A percentile compares a stretch with the other conserved stretches of the same genome.
Conservation (phyloP, 2,113 vertebrate genomes). For the Colossoma macropomum region DNA sequence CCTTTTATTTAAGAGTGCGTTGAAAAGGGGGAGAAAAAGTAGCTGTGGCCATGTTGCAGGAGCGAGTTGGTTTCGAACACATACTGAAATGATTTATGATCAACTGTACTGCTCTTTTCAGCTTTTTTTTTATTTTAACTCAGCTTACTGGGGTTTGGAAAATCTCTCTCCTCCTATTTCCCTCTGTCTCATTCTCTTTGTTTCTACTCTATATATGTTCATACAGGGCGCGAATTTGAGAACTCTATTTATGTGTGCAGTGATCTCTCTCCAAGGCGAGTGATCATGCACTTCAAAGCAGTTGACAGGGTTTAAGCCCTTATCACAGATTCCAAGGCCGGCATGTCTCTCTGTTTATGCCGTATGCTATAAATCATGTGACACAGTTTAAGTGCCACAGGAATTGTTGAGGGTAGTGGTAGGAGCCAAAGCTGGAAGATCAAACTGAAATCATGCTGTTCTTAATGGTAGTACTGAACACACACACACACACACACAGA, state of each 20-base stretch:
- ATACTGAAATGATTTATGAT: conserved; percentile 65
- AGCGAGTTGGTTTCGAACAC: conserved; percentile 32
- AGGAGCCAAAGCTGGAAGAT: conserved; percentile 21
- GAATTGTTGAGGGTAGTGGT: conserved; percentile 25
- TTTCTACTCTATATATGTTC: conserved; percentile 44
- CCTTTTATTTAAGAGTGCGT: neutral
- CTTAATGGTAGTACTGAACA: neutral
- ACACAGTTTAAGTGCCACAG: conserved; percentile 51
- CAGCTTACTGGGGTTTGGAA: conserved; percentile 57
- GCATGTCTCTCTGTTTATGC: conserved; percentile 43
- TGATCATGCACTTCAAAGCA: conserved; percentile 39
- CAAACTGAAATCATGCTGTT: conserved; percentile 15
- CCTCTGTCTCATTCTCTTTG: conserved; percentile 19
- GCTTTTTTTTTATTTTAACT: conserved; percentile 14
- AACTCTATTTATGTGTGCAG: conserved; percentile 34
- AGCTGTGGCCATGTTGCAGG: conserved; percentile 29
- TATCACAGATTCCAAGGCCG: conserved; percentile 46
- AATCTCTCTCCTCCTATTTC: conserved; percentile 1
- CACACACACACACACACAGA: neutral
- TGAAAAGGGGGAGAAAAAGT: conserved; percentile 18
- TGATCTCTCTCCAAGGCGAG: conserved; percentile 33
- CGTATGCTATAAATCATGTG: conserved; percentile 48
- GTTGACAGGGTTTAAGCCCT: conserved; percentile 37
- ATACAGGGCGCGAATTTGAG: conserved; percentile 20
- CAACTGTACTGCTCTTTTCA: conserved; percentile 19